These are phyloP conservation scores for Cotesia congregata DNA, from an alignment of 2,888 invertebrate species.

Conservation along the genomic window DNA sequence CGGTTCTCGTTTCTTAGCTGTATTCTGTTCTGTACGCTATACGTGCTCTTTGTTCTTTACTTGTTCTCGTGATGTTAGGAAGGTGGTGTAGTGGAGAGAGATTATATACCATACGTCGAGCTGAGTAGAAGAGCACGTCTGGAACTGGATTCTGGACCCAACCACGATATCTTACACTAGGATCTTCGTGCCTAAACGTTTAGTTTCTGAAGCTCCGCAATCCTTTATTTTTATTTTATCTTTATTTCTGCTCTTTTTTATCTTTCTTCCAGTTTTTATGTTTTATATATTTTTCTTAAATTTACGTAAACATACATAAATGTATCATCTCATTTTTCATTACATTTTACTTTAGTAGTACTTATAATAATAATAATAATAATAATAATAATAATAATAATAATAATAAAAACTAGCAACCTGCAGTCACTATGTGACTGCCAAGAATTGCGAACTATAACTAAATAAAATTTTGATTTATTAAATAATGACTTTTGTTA, in stretches of 20 bases:
- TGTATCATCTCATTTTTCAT: not conserved
- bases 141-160: conserved; percentile 18
- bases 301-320: not conserved
- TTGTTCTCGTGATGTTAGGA: not conserved
- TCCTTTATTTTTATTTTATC: not conserved
- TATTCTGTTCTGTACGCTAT: not conserved
- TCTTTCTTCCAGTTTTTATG: not conserved
- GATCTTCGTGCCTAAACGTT: conserved; percentile 16
- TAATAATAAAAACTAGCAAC: not conserved
- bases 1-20: not conserved
- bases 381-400: not conserved
- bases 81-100: not conserved
- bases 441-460: too few species aligned
- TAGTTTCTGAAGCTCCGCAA: not conserved
- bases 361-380: not conserved
- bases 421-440: too few species aligned
- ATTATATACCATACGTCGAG: not conserved
- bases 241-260: not conserved
- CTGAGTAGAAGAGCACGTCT: conserved; percentile 5
- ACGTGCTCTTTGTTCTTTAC: not conserved
- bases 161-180: conserved; percentile 5
- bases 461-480: too few species aligned
- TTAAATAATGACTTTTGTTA: too few species aligned
- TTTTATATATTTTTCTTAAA: not conserved
- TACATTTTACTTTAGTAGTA: not conserved